Conservation (phyloP, 2,888 invertebrate species). For the Herminia tarsipennalis region DNA sequence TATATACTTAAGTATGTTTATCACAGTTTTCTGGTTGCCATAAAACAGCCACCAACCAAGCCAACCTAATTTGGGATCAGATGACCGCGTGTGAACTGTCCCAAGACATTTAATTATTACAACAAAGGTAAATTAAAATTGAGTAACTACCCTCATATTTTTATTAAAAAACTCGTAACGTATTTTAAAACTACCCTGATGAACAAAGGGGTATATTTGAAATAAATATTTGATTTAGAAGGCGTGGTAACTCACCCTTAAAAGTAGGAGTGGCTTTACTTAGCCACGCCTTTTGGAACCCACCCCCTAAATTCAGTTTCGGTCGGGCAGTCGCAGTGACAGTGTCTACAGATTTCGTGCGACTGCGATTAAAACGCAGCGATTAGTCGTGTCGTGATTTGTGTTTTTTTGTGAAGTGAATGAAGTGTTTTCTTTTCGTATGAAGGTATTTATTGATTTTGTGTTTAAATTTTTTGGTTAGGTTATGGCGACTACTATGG, state of each 20-base stretch:
- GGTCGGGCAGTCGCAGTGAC: not conserved
- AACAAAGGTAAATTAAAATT: no score
- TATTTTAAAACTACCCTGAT: not conserved
- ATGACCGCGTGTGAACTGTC: no score
- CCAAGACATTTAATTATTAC: no score
- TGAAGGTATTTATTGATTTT: no score
- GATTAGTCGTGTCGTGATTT: not conserved
- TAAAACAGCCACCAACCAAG: no score
- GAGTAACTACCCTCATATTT: not conserved
- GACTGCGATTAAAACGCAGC: not conserved
- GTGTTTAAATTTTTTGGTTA: no score
- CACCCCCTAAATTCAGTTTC: not conserved
- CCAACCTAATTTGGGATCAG: no score
- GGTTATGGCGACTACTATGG: no score
- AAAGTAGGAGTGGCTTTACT: not conserved
- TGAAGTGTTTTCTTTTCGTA: not conserved
- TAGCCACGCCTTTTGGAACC: slow-evolving; percentile 1
- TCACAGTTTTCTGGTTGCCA: no score
- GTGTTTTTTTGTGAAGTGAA: not conserved
- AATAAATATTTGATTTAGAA: slow-evolving; percentile 4
- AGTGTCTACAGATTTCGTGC: not conserved
- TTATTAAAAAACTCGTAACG: not conserved
- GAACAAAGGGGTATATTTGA: not conserved
- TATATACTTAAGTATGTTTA: no score
- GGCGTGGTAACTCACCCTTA: not conserved